Conservation (phyloP, 2,797 vertebrate species). For the Sardinella longiceps region DNA sequence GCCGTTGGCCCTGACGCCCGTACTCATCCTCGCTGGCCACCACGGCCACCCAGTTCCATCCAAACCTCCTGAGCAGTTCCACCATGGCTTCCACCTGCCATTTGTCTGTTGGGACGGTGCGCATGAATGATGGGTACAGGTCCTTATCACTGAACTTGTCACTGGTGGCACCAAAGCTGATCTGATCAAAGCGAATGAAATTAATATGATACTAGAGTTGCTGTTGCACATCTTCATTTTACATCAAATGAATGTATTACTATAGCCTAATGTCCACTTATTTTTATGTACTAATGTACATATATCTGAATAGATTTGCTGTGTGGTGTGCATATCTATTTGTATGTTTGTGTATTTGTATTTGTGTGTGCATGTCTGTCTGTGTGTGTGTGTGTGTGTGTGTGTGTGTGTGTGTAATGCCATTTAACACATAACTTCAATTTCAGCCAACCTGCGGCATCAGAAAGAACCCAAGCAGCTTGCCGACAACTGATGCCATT, state of each 20-base stretch:
- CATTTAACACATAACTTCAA: background rate
- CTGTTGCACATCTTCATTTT: background rate
- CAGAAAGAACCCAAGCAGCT: conserved; percentile 85
- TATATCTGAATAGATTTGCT: background rate
- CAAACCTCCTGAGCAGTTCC: conserved; percentile 71
- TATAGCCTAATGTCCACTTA: too few species aligned
- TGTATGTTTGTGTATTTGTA: background rate
- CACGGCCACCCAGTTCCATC: conserved; percentile 89
- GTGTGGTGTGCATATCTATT: too few species aligned
- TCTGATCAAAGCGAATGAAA: conserved; percentile 64
- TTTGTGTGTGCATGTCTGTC: background rate
- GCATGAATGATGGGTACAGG: conserved; percentile 86
- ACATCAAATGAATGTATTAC: too few species aligned
- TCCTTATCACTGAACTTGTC: conserved; percentile 79
- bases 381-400: background rate
- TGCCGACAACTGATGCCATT: conserved; percentile 77
- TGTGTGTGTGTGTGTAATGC: background rate
- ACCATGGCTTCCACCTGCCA: conserved; percentile 74
- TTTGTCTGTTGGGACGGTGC: conserved; percentile 83
- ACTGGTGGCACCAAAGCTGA: conserved; percentile 84
- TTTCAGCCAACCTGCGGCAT: conserved; percentile 83
- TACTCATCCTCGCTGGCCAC: conserved; percentile 86
- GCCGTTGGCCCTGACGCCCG: conserved; percentile 74
- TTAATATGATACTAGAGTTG: background rate
- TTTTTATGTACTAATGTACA: too few species aligned